phyloP scores from a whole-genome alignment of 2,797 vertebrate genomes.

The Platyrinchus mystaceus region DNA sequence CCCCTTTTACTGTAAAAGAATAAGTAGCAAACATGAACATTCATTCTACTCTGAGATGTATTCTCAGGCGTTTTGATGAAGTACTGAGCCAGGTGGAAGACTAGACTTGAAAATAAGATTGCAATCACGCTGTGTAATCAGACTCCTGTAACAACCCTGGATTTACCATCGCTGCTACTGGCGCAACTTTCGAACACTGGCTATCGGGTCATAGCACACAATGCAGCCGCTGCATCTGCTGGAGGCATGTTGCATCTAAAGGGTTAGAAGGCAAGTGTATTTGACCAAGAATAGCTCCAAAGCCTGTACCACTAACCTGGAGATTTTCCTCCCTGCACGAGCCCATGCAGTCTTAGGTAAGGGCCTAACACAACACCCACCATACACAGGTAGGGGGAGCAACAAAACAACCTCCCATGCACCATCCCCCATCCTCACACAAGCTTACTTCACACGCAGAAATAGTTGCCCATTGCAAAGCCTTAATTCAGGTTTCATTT shows the following conservation, averaged over 20 bases:
- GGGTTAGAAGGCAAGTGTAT: neutral
- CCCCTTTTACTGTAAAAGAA: neutral
- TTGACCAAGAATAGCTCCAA: neutral
- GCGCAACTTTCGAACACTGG: neutral
- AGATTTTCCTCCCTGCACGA: neutral
- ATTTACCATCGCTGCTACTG: neutral
- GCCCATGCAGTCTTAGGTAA: neutral
- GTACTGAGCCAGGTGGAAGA: neutral
- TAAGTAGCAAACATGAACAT: neutral
- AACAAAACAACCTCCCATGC: neutral
- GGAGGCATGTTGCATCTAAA: rapidly evolving
- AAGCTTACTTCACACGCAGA: neutral
- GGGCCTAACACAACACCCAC: neutral
- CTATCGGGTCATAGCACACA: neutral
- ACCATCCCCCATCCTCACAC: neutral
- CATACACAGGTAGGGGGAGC: rapidly evolving
- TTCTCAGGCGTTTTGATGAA: neutral
- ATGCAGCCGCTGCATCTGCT: rapidly evolving
- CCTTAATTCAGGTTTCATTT: neutral
- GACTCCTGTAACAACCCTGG: neutral
- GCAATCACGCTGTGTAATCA: slow-evolving; percentile 8
- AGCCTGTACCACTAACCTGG: neutral
- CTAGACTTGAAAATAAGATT: neutral
- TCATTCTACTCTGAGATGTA: neutral
- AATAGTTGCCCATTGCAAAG: neutral